Percentiles rank a stretch among this genome's conserved stretches.
Evolutionary conservation across 2,113 vertebrate species (phyloP).

Genomic region (Apistogramma diplotaenia): DNA sequence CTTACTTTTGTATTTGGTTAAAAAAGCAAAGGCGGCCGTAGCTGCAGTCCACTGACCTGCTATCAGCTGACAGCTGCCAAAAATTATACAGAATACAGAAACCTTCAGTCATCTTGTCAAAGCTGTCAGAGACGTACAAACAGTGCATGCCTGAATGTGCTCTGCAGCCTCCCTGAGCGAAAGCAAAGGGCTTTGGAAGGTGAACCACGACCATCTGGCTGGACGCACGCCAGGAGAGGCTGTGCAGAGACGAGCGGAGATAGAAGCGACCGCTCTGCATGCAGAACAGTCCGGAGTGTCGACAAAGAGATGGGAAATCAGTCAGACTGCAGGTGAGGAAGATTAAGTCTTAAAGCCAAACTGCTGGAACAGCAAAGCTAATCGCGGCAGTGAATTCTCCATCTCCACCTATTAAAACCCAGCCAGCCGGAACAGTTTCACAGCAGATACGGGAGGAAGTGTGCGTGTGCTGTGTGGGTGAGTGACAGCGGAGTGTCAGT

Average conservation of each 20-base stretch:
- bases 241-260: not conserved
- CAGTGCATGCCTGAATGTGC: not conserved
- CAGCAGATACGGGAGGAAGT: not conserved
- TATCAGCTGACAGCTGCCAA: not conserved
- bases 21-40: too few relatives aligned
- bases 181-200: conserved; percentile 45
- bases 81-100: not conserved
- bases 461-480: not conserved
- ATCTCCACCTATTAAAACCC: conserved; percentile 27
- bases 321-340: conserved; percentile 7
- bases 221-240: conserved; percentile 27
- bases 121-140: conserved; percentile 1
- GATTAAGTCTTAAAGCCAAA: conserved; percentile 55
- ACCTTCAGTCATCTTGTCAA: not conserved
- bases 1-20: too few relatives aligned
- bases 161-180: not conserved
- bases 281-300: not conserved
- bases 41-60: not conserved
- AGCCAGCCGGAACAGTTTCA: conserved; percentile 1
- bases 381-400: conserved; percentile 39
- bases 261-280: conserved; percentile 3
- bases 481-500: not conserved
- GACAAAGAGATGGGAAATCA: conserved; percentile 27
- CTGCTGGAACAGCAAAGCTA: conserved; percentile 55
- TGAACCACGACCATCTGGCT: conserved; percentile 45